Evolutionary conservation across 53 echinoderm and acorn worm species (phyloP), one percentile per base, ranked within the genome.

Genomic region (Arbacia lixula): DNA sequence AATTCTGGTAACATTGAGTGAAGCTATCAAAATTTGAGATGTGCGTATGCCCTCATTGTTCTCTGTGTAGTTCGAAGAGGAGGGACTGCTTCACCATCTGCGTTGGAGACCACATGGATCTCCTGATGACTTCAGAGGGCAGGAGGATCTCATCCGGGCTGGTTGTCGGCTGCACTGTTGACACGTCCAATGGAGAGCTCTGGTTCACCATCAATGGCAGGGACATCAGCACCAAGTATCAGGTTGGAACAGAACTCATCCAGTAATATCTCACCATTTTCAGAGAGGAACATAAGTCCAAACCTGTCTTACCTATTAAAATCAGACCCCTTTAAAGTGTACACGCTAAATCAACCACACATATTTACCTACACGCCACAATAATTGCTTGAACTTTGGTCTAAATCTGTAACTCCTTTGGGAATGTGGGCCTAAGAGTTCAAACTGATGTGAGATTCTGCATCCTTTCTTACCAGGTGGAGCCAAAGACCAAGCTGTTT

Each of bases 21-120:
- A n/a, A n/a, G n/a, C n/a, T n/a, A n/a, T n/a, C n/a, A n/a, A n/a
- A n/a, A n/a, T n/a, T n/a, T n/a, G n/a, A n/a, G n/a, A n/a, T n/a
- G n/a, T n/a, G n/a, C 51, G 2, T 17, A 17, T 51, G 51, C 6
- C 51, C 14, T 17, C 14, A 2, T 2, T 0, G 2, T 51, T n/a
- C 51, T 51, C 51, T 2, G n/a, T 69, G 0, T 42, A 97, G 97
- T 76, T 84, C 91, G 33, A 97, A 94, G 86, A 76, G 94, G 36
- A 37, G 88, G 30, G 94, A 97, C 81, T 94, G 97, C 84, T 97
- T 87, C 85, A 88, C 92, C 49, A 86, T 97, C 60, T 88, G 92
- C 50, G 97, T 97, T 33, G 97, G 97, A 12, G 92, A 92, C 60
- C 94, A 90, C 86, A 76, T 97, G 86, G 97, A 97, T 31, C 73